These are phyloP conservation scores for Otolemur crassicaudatus DNA, from an alignment of 2,797 vertebrate species.

Conservation along the genomic window DNA sequence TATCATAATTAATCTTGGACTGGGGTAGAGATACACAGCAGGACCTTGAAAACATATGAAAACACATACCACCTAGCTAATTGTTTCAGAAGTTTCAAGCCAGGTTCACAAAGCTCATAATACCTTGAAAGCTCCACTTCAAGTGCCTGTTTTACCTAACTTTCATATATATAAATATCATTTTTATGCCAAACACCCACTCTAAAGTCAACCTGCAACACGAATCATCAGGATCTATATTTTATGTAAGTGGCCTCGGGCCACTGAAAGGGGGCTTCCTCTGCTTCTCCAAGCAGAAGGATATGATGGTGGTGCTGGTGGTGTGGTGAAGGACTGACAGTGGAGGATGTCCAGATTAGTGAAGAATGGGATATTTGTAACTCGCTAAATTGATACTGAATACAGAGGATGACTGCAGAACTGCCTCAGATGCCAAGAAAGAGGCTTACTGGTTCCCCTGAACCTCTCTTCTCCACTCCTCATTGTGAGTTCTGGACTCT, in stretches of 20 bases:
- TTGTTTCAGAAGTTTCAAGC: constrained; percentile 31
- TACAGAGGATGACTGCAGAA: not conserved
- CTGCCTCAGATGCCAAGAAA: not conserved
- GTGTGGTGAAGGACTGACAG: rapidly evolving
- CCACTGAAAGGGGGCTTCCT: not conserved
- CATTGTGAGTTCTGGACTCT: not conserved
- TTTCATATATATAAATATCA: not conserved
- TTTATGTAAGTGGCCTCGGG: not conserved
- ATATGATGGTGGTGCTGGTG: not conserved
- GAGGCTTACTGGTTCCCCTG: not conserved
- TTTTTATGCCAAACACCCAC: not conserved
- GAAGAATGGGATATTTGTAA: not conserved
- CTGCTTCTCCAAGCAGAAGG: not conserved
- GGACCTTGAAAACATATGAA: not conserved
- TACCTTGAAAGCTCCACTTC: not conserved
- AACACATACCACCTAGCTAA: not conserved
- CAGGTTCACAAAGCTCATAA: not conserved
- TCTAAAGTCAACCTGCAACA: constrained; percentile 41
- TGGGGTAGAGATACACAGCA: not conserved
- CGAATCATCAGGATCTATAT: not conserved
- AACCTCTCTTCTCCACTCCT: not conserved
- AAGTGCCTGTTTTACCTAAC: not conserved
- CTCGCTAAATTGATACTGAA: not conserved
- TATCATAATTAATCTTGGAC: not conserved
- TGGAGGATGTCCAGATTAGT: not conserved